Percentiles rank a stretch among this genome's conserved stretches.
Conservation (phyloP, 2,888 invertebrate genomes). For the Halictus ligatus region DNA sequence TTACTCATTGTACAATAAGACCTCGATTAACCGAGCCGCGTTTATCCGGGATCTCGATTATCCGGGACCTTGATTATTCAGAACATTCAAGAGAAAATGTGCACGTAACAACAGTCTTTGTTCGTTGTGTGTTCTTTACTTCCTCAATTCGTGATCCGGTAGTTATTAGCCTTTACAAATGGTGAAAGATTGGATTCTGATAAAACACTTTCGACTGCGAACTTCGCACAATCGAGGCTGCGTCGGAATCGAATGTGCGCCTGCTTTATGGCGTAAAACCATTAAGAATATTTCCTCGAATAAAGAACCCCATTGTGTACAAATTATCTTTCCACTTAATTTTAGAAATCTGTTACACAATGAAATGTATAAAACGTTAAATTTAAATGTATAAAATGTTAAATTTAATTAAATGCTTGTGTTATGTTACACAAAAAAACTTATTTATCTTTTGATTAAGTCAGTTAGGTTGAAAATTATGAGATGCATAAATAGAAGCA, state of each 20-base stretch:
- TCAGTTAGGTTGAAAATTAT: not conserved
- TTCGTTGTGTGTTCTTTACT: constrained; percentile 1
- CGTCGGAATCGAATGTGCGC: not conserved
- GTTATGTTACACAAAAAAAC: too few species aligned
- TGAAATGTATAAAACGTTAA: not conserved
- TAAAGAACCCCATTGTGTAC: not conserved
- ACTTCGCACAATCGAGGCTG: not conserved
- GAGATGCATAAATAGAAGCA: too few species aligned
- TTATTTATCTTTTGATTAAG: not conserved
- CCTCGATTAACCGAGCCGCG: constrained; percentile 7
- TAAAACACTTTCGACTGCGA: not conserved
- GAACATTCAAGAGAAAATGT: constrained; percentile 3
- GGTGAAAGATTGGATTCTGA: not conserved
- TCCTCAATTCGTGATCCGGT: not conserved
- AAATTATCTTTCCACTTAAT: not conserved
- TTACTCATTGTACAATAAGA: constrained; percentile 11
- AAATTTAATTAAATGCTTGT: not conserved
- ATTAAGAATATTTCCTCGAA: too few species aligned
- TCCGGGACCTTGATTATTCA: constrained; percentile 8
- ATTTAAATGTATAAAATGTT: not conserved
- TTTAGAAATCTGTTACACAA: not conserved
- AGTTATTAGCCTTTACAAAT: not conserved
- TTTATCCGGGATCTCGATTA: constrained; percentile 9
- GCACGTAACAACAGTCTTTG: constrained; percentile 5
- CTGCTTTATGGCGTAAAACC: not conserved